A percentile compares a stretch with the other conserved stretches of the same genome.
These are phyloP conservation scores for Apodemia zela DNA, from an alignment of 2,888 invertebrate genomes.

Conservation along the genomic window DNA sequence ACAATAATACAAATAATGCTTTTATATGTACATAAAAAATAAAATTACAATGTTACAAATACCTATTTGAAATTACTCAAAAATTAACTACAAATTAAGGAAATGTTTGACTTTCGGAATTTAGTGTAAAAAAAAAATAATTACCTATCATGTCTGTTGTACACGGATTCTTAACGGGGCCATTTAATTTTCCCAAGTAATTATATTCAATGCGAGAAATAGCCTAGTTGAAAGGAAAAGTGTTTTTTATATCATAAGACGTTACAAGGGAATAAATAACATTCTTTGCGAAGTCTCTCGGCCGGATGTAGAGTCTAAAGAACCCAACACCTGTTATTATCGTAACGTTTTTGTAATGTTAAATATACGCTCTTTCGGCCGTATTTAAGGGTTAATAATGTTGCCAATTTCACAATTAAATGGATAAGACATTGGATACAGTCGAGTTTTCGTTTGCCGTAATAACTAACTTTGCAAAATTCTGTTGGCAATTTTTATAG, in stretches of 20 bases:
- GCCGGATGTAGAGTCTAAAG: conserved; percentile 31
- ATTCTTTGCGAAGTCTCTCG: conserved; percentile 27
- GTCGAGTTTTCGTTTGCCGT: neutral
- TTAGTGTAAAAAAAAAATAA: neutral
- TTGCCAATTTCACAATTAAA: conserved; percentile 16
- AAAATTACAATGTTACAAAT: neutral
- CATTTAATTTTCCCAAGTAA: conserved; percentile 1
- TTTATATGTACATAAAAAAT: too few species aligned
- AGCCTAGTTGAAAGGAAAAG: conserved; percentile 17
- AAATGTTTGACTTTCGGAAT: conserved; percentile 1
- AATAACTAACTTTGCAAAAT: neutral
- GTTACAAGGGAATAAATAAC: conserved; percentile 24
- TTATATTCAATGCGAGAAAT: conserved; percentile 16
- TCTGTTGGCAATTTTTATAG: neutral
- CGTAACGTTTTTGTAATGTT: conserved; percentile 31
- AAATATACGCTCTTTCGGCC: conserved; percentile 34
- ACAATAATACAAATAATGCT: too few species aligned
- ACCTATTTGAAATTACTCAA: neutral
- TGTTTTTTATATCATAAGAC: conserved; percentile 19
- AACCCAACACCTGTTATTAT: conserved; percentile 34
- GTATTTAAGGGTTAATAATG: conserved; percentile 18
- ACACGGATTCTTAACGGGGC: neutral
- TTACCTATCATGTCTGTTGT: neutral
- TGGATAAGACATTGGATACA: neutral
- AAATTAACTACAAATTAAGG: neutral